Conservation (phyloP, 30 jellyfish, hydroid and myxozoan genomes). For the Turritopsis rubra region DNA sequence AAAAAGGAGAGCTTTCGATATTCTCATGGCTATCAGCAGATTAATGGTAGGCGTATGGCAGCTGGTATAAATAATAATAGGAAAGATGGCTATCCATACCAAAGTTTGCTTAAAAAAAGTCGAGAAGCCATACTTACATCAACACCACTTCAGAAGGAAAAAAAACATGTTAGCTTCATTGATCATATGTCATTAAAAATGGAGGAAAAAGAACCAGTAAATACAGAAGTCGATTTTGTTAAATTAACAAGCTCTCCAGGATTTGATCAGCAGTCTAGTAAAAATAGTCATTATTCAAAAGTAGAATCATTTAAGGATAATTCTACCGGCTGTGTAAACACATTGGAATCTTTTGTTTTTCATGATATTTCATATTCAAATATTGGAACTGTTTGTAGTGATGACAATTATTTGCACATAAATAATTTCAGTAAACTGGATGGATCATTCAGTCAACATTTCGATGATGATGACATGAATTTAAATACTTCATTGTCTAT, state of each 20-base stretch:
- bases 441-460: constrained; percentile 1
- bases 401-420: neutral
- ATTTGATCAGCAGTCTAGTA: too few relatives aligned
- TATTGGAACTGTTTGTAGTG: neutral
- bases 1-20: neutral
- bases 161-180: neutral
- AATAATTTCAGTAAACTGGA: constrained; percentile 3
- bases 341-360: neutral
- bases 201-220: neutral
- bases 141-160: neutral
- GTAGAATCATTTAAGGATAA: neutral
- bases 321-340: neutral
- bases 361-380: constrained; percentile 19
- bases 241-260: neutral
- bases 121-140: neutral
- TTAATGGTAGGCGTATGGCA: neutral
- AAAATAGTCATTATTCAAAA: neutral
- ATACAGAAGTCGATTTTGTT: neutral
- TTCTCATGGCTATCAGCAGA: neutral
- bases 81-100: neutral
- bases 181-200: neutral
- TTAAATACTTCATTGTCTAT: neutral
- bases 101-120: neutral
- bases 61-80: neutral
- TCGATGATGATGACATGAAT: neutral